Conservation (phyloP, 2,888 invertebrate species). For the Gortyna flavago region DNA sequence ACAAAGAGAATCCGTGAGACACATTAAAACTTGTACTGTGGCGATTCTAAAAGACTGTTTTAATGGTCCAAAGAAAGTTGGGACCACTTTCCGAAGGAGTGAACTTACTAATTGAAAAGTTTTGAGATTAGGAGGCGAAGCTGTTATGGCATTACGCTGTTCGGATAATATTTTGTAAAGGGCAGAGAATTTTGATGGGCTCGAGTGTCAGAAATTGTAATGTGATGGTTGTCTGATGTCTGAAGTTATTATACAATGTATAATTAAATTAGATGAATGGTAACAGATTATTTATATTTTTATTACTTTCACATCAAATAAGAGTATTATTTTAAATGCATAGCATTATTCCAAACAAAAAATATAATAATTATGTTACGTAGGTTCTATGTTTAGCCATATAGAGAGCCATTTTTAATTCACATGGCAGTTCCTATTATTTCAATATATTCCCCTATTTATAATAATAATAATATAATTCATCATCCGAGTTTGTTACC, state of each 20-base stretch:
- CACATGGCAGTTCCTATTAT: background rate
- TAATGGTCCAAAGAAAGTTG: constrained; percentile 71
- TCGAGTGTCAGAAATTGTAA: constrained; percentile 19
- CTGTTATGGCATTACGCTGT: constrained; percentile 30
- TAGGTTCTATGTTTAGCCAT: background rate
- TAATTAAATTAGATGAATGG: constrained; percentile 1
- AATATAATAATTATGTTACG: background rate
- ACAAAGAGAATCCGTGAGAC: constrained; percentile 78
- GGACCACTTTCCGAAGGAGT: constrained; percentile 64
- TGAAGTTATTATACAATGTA: background rate
- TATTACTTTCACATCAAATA: background rate
- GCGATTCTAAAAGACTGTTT: constrained; percentile 74
- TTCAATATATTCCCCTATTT: background rate
- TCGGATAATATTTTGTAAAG: constrained; percentile 38
- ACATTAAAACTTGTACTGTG: constrained; percentile 85
- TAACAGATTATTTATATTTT: background rate
- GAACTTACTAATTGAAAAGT: constrained; percentile 68
- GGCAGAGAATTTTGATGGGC: constrained; percentile 28
- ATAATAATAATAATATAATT: background rate
- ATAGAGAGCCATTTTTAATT: background rate
- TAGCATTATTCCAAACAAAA: background rate
- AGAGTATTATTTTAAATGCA: background rate
- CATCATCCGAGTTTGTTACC: background rate
- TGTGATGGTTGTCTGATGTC: constrained; percentile 11
- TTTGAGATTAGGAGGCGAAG: constrained; percentile 49